Evolutionary conservation across 1,140 invertebrate genomes (phyloP).

Genomic region (Drosophila pectinifera): DNA sequence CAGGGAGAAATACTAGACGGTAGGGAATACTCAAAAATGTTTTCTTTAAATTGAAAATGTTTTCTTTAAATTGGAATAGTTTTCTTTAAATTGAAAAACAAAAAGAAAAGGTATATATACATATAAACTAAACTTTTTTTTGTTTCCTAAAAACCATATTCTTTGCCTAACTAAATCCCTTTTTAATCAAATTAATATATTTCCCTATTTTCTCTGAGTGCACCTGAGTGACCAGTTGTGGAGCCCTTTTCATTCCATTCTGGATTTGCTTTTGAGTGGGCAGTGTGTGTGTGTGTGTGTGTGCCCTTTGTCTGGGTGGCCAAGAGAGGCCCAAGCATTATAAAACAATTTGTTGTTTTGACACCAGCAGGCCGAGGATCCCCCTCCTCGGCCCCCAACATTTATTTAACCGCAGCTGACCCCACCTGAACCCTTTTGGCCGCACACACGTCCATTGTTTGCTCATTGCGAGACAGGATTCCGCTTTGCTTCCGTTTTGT

Average conservation of each 20-base stretch:
- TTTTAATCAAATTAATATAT: too few species aligned
- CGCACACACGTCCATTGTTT: slow-evolving; percentile 50
- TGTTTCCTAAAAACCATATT: too few species aligned
- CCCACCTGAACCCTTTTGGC: slow-evolving; percentile 58
- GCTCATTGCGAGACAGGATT: slow-evolving; percentile 60
- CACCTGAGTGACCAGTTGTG: slow-evolving; percentile 20
- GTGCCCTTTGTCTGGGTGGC: slow-evolving; percentile 43
- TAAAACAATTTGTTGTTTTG: slow-evolving; percentile 68
- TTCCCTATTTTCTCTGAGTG: neutral
- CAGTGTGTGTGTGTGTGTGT: slow-evolving; percentile 24
- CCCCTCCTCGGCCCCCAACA: neutral
- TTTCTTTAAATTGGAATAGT: too few species aligned
- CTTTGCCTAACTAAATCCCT: too few species aligned
- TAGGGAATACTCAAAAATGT: too few species aligned
- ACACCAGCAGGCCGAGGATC: slow-evolving; percentile 43
- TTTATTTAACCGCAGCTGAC: slow-evolving; percentile 51
- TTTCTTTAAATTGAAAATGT: too few species aligned
- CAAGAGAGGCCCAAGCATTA: slow-evolving; percentile 40
- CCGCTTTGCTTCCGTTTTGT: slow-evolving; percentile 60
- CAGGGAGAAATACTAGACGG: neutral
- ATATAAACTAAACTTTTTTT: too few species aligned
- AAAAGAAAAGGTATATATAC: too few species aligned
- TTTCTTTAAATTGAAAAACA: too few species aligned
- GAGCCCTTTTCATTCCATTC: slow-evolving; percentile 26
- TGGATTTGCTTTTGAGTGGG: slow-evolving; percentile 25